Evolutionary conservation across 2,113 vertebrate genomes (phyloP).

Genomic region (Vicugna pacos): DNA sequence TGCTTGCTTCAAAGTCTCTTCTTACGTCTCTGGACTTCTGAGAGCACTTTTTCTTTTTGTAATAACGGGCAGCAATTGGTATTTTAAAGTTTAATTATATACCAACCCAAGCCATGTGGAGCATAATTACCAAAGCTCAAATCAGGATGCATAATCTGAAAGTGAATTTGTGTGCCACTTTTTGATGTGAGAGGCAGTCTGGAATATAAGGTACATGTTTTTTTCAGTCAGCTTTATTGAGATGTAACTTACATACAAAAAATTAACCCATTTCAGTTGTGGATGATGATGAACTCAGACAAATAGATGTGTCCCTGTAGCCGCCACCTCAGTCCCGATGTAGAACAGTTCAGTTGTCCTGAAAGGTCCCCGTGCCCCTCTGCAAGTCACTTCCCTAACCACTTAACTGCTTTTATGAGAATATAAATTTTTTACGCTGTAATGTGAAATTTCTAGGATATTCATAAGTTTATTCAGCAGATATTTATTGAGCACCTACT

Average conservation of each 20-base stretch:
- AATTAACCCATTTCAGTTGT: background rate
- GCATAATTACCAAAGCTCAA: background rate
- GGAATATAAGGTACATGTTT: background rate
- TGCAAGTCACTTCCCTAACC: background rate
- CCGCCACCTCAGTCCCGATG: background rate
- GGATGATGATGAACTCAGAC: background rate
- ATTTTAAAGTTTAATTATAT: slow-evolving; percentile 49
- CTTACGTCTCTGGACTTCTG: background rate
- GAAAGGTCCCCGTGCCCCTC: background rate
- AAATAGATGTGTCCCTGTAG: background rate
- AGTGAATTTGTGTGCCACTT: background rate
- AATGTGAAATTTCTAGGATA: slow-evolving; percentile 8
- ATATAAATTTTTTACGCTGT: background rate
- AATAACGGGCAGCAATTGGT: background rate
- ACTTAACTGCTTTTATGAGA: background rate
- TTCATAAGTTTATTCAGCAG: background rate
- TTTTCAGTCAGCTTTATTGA: background rate
- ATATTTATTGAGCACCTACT: background rate
- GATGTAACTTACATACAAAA: background rate
- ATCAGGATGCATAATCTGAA: background rate
- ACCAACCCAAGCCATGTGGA: background rate
- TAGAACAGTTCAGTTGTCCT: background rate
- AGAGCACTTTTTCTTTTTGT: slow-evolving; percentile 47
- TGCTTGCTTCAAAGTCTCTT: slow-evolving; percentile 17
- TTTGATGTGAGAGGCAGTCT: slow-evolving; percentile 14